Evolutionary conservation across 2,888 invertebrate species (phyloP).

Genomic region (Oxyteleia sp.): DNA sequence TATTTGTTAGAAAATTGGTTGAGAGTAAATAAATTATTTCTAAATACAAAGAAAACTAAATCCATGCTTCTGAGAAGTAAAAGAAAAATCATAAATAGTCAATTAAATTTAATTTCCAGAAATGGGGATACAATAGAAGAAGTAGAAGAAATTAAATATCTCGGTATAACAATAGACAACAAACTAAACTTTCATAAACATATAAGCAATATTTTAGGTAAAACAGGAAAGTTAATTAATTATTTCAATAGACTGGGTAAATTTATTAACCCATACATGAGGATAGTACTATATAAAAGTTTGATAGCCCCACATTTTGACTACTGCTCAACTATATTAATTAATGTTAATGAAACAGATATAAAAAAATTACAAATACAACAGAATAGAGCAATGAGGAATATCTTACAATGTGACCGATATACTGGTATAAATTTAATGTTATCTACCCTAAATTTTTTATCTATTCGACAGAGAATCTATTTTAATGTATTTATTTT

Average conservation of each 20-base stretch:
- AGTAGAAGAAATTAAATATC: slow-evolving; percentile 10
- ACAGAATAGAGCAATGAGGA: no score
- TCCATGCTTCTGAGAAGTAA: neutral
- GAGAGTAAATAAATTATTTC: neutral
- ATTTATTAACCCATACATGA: neutral
- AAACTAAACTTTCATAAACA: slow-evolving; percentile 11
- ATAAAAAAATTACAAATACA: no score
- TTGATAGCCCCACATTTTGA: neutral
- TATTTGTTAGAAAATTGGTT: neutral
- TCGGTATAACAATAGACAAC: slow-evolving; percentile 9
- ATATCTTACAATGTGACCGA: neutral
- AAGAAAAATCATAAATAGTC: neutral
- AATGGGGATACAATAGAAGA: neutral
- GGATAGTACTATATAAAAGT: slow-evolving; percentile 3
- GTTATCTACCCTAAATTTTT: slow-evolving; percentile 13
- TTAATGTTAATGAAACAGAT: no score
- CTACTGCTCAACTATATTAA: neutral
- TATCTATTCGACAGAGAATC: slow-evolving; percentile 5
- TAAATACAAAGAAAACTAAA: neutral
- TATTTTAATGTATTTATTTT: slow-evolving; percentile 15
- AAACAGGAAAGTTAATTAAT: slow-evolving; percentile 10
- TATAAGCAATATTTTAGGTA: neutral
- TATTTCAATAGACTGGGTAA: neutral
- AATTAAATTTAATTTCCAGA: neutral
- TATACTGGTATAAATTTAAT: slow-evolving; percentile 7